Evolutionary conservation across 2,113 vertebrate genomes (phyloP).

Genomic region (Corythornis vintsioides): DNA sequence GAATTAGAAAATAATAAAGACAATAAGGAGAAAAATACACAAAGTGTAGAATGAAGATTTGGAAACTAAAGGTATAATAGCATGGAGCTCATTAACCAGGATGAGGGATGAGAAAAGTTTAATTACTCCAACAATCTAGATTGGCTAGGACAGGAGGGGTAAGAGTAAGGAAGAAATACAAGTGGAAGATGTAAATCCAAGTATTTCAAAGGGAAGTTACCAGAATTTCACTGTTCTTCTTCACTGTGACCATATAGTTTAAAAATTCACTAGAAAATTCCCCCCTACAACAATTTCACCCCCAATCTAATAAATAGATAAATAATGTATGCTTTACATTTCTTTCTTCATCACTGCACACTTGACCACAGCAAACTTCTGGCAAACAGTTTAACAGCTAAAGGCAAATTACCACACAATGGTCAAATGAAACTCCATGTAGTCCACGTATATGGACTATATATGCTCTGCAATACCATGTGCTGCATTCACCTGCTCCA

Average conservation of each 20-base stretch:
- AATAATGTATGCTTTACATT: not conserved
- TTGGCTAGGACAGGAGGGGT: not conserved
- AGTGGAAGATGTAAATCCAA: not conserved
- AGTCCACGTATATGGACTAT: not conserved
- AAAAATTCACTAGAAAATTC: not conserved
- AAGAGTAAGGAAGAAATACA: not conserved
- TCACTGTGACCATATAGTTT: not conserved
- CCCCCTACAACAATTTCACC: not conserved
- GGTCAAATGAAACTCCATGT: not conserved
- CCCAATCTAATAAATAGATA: not conserved
- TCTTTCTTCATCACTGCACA: not conserved
- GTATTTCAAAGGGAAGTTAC: not conserved
- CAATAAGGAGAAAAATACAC: not conserved
- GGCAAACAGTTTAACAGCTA: not conserved
- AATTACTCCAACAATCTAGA: not conserved
- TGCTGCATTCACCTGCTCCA: not conserved
- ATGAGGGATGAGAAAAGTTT: not conserved
- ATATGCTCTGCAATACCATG: not conserved
- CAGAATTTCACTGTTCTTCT: not conserved
- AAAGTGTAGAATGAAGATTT: not conserved
- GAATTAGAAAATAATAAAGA: not conserved
- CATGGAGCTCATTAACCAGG: not conserved
- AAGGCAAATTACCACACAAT: not conserved
- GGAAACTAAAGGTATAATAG: not conserved
- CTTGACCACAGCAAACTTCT: not conserved